Conservation (phyloP, 2,113 vertebrate genomes). For the Tiliqua scincoides region DNA sequence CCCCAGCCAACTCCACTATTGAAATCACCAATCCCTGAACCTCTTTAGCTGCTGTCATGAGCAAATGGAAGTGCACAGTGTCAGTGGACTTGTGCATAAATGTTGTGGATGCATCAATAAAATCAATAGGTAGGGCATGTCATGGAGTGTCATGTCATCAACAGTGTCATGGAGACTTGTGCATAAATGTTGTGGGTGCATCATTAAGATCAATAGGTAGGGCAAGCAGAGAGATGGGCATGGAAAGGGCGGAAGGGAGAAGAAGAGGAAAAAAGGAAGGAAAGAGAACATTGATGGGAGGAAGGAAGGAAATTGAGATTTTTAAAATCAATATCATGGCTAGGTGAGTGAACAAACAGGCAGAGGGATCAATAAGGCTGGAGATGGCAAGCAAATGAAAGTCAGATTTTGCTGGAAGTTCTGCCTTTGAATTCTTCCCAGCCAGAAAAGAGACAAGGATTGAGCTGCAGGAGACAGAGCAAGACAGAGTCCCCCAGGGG, state of each 20-base stretch:
- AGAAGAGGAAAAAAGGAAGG: background rate
- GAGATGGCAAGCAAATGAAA: background rate
- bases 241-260: background rate
- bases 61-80: background rate
- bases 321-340: background rate
- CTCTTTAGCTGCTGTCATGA: background rate
- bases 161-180: background rate
- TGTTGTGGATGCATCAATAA: background rate
- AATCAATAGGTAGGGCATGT: background rate
- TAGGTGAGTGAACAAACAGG: background rate
- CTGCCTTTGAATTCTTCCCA: background rate
- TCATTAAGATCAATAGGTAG: background rate
- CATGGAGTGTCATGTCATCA: background rate
- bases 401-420: constrained; percentile 2
- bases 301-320: no score
- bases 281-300: background rate
- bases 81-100: background rate
- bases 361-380: background rate
- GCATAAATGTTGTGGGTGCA: background rate
- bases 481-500: constrained; percentile 20
- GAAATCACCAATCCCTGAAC: background rate
- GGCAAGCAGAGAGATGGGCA: background rate
- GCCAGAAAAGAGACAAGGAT: constrained; percentile 8
- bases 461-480: constrained; percentile 9
- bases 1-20: background rate